phyloP scores from a whole-genome alignment of 1,140 invertebrate genomes.

The Drosophila arizonae region DNA sequence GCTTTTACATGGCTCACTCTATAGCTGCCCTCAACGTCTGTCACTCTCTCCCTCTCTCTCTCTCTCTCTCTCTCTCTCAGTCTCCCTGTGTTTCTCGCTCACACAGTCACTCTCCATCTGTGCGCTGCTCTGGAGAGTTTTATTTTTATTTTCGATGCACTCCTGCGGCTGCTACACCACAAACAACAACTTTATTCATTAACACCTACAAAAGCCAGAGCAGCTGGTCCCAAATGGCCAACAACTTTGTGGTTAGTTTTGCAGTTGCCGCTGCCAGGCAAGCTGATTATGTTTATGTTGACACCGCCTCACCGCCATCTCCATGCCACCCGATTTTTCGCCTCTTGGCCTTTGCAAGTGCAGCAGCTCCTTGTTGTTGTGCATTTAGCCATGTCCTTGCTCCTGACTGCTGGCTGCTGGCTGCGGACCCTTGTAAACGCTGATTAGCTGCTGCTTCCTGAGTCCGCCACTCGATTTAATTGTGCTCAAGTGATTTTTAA shows the following conservation, averaged over 20 bases:
- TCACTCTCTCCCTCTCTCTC: neutral
- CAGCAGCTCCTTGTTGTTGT: conserved; percentile 55
- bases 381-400: conserved; percentile 61
- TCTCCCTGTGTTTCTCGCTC: neutral
- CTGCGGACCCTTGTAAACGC: conserved; percentile 64
- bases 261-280: conserved; percentile 45
- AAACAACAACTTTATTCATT: conserved; percentile 82
- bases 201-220: conserved; percentile 74
- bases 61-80: neutral
- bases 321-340: neutral
- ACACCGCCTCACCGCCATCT: neutral
- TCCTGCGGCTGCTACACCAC: conserved; percentile 58
- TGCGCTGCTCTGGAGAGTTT: conserved; percentile 27
- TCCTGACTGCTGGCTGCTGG: conserved; percentile 41
- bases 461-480: conserved; percentile 63
- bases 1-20: conserved; percentile 38
- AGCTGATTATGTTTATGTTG: conserved; percentile 72
- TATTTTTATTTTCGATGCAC: conserved; percentile 52
- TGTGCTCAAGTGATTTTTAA: conserved; percentile 79
- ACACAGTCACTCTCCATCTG: neutral
- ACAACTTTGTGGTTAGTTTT: conserved; percentile 81
- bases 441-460: conserved; percentile 66
- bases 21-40: conserved; percentile 3
- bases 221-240: conserved; percentile 58
- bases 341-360: conserved; percentile 38